Evolutionary conservation across 1,140 invertebrate genomes (phyloP), one percentile per base, ranked within the genome.

Genomic region (Samia ricini): DNA sequence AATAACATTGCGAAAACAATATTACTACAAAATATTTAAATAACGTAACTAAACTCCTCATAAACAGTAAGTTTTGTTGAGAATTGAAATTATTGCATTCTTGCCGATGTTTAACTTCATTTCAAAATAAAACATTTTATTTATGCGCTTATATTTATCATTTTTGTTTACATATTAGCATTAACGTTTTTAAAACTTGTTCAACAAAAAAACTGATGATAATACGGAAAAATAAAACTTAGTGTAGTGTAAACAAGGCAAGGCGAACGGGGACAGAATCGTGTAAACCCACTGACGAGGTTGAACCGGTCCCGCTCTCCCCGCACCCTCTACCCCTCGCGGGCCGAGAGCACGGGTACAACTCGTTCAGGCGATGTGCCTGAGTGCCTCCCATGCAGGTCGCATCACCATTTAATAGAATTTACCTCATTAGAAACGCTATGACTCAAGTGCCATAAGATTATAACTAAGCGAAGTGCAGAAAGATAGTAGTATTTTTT

Each of bases 191-290:
- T n/a, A n/a, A n/a, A n/a, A n/a, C 48, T 49, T 49, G 15, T 5
- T 49, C 15, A 10, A 49, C 48, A 10, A 49, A 15, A 49, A 22
- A 12, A 52, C 21, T 15, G 6, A 52, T 52, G 50, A 52, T 56
- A 5, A 36, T 56, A 33, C 15, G 56, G 56, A 57, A 56, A 57
- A 36, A 57, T 57, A 20, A 57, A 58, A 52, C 21, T 56, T 67
- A 74, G 12, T 12, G n/a, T 61, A 71, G 60, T 61, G 55, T 61
- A 77, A 75, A 77, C 72, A 77, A 68, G 67, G 61, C 74, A 74
- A 81, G 75, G 79, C 68, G 81, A 88, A 88, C 76, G 83, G 69
- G 83, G 83, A 83, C 85, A 87, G 64, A 66, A 64, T 71, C 62
- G 70, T 64, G 72, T 71, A 75, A 67, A 71, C 63, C 70, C 60